Percentiles rank a stretch among this genome's conserved stretches.
Conservation (phyloP, 2,113 vertebrate species). For the Cygnus atratus region DNA sequence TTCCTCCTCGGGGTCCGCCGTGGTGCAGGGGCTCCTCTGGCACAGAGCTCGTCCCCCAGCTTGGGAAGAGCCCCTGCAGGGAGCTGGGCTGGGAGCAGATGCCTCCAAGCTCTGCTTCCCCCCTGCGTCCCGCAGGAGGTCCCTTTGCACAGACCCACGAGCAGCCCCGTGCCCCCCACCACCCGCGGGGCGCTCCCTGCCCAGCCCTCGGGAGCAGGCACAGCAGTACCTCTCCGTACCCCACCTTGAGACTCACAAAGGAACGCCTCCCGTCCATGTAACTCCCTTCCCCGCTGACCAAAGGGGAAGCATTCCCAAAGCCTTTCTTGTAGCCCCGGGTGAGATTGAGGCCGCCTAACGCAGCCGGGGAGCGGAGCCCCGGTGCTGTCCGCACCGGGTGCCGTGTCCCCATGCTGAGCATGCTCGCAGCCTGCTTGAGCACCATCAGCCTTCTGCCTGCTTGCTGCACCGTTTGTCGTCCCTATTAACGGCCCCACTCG, state of each 20-base stretch:
- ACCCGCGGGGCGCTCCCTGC: not conserved
- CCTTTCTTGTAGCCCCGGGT: not conserved
- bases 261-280: accelerated
- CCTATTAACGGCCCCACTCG: not conserved
- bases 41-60: not conserved
- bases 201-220: too few relatives aligned
- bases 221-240: too few relatives aligned
- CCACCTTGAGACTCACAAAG: too few relatives aligned
- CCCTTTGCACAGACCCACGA: not conserved
- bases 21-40: too few relatives aligned
- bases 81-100: not conserved
- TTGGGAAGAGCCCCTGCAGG: accelerated
- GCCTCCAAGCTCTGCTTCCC: not conserved
- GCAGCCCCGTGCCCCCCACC: not conserved
- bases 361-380: accelerated
- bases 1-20: not conserved
- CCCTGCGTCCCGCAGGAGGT: not conserved
- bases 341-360: not conserved
- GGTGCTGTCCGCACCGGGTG: accelerated
- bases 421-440: not conserved
- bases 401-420: accelerated
- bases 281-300: not conserved
- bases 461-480: accelerated
- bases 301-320: not conserved
- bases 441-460: accelerated